phyloP scores from a whole-genome alignment of 2,797 vertebrate genomes.

The Sebastes flavidus region DNA sequence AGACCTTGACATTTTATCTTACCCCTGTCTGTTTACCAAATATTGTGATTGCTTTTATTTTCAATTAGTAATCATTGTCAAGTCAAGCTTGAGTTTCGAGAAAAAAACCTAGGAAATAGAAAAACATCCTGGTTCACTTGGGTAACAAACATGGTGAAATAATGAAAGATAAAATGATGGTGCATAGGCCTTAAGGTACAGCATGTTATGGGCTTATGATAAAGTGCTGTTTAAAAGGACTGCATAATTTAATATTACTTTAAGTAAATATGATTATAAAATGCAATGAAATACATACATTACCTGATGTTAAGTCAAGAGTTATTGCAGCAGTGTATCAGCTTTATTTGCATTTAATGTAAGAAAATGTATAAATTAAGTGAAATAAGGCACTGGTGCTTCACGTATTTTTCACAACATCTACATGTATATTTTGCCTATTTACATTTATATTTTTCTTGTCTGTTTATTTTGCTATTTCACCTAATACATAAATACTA shows the following conservation, averaged over 20 bases:
- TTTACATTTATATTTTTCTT: neutral
- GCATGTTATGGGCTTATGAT: neutral
- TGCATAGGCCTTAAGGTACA: neutral
- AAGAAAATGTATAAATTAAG: neutral
- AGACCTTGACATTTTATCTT: neutral
- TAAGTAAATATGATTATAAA: neutral
- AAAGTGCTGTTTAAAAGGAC: neutral
- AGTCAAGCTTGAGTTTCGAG: neutral
- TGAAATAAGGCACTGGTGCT: neutral
- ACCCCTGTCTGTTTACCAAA: neutral
- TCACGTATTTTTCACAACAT: too few relatives aligned
- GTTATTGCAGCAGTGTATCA: neutral
- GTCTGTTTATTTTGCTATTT: neutral
- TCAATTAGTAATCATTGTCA: neutral
- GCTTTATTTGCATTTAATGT: neutral
- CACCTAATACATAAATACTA: neutral
- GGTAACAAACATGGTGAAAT: neutral
- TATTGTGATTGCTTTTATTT: neutral
- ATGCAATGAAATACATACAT: neutral
- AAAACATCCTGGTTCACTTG: neutral
- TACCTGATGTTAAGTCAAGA: neutral
- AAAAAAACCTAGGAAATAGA: neutral
- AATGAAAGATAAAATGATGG: neutral
- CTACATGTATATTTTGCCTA: neutral
- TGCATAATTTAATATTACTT: neutral